Evolutionary conservation across 1,140 invertebrate species (phyloP).

Genomic region (Platorchestia sp.): DNA sequence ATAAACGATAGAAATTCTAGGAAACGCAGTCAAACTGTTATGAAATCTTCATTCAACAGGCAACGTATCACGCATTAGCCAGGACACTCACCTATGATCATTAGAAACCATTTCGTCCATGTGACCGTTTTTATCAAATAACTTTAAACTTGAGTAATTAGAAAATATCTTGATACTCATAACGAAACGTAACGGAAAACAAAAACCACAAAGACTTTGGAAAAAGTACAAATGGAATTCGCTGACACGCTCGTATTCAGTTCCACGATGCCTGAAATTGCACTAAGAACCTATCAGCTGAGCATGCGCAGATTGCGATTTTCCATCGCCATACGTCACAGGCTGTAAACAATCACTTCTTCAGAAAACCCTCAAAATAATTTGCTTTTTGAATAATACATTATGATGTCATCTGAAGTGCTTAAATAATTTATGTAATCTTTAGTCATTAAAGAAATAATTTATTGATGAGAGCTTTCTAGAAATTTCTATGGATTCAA

Average conservation of each 20-base stretch:
- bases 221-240: background rate
- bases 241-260: no score
- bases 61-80: background rate
- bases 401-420: background rate
- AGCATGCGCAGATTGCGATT: constrained; percentile 17
- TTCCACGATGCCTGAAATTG: background rate
- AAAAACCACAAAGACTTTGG: background rate
- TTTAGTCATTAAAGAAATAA: background rate
- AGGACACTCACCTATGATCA: constrained; percentile 34
- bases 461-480: background rate
- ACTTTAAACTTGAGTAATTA: constrained; percentile 52
- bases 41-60: background rate
- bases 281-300: constrained; percentile 17
- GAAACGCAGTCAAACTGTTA: no score
- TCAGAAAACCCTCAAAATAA: constrained; percentile 5
- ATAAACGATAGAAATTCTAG: no score
- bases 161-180: constrained; percentile 54
- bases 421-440: background rate
- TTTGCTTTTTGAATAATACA: background rate
- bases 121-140: constrained; percentile 52
- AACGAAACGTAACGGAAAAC: background rate
- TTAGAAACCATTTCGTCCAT: constrained; percentile 4
- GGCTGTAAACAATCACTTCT: background rate
- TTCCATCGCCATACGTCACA: background rate
- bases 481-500: background rate